Evolutionary conservation across 2,797 vertebrate genomes (phyloP).

Genomic region (Thamnophis elegans): DNA sequence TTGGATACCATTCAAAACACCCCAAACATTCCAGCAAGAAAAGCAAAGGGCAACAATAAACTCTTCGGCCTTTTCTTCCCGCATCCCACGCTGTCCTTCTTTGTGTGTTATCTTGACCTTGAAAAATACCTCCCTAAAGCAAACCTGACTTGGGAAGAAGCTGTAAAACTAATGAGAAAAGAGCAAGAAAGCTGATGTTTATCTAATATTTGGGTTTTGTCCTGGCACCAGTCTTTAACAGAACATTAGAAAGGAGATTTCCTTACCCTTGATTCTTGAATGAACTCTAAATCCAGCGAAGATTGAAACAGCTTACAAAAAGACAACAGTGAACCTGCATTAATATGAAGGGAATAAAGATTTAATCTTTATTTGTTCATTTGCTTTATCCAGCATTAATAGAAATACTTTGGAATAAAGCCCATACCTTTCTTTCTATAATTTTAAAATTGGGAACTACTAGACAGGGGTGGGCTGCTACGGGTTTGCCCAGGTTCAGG

Average conservation of each 20-base stretch:
- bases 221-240: not conserved
- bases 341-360: not conserved
- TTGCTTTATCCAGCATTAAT: not conserved
- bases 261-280: not conserved
- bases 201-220: not conserved
- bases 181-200: not conserved
- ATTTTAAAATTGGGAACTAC: not conserved
- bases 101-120: not conserved
- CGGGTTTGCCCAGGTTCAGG: too few relatives aligned
- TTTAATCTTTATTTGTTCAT: not conserved
- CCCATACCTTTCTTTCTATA: not conserved
- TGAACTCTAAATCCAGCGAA: not conserved
- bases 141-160: not conserved
- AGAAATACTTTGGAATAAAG: not conserved
- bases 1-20: not conserved
- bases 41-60: not conserved
- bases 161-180: not conserved
- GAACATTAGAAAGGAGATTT: not conserved
- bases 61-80: too few relatives aligned
- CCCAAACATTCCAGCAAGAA: not conserved
- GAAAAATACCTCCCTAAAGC: not conserved
- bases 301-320: not conserved
- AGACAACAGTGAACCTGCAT: not conserved
- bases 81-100: not conserved
- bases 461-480: too few relatives aligned